Evolutionary conservation across 2,888 invertebrate genomes (phyloP).

Genomic region (Tenthredo scrophulariae): DNA sequence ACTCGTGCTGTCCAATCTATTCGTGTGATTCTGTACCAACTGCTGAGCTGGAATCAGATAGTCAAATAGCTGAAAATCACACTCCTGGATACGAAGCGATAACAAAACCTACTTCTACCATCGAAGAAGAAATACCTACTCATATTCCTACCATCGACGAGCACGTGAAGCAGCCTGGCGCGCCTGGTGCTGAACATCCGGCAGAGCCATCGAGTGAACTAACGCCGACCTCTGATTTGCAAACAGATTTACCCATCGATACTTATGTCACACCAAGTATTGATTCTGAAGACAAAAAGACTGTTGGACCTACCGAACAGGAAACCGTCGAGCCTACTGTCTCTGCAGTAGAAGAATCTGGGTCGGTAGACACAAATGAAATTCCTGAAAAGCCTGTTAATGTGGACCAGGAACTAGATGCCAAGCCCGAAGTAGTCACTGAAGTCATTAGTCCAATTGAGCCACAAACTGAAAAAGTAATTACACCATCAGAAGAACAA

Average conservation of each 20-base stretch:
- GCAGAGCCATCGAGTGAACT: conserved; percentile 54
- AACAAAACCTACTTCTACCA: conserved; percentile 37
- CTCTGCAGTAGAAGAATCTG: conserved; percentile 43
- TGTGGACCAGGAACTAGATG: conserved; percentile 54
- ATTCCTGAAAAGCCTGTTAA: conserved; percentile 49
- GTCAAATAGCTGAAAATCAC: conserved; percentile 73
- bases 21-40: conserved; percentile 82
- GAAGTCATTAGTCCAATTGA: conserved; percentile 53
- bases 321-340: conserved; percentile 54
- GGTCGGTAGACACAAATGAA: conserved; percentile 56
- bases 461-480: conserved; percentile 46
- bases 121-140: conserved; percentile 57
- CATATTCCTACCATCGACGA: conserved; percentile 55
- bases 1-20: conserved; percentile 88
- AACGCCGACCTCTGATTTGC: conserved; percentile 47
- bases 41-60: conserved; percentile 79
- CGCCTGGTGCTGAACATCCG: conserved; percentile 57
- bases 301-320: conserved; percentile 49
- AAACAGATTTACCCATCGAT: conserved; percentile 49
- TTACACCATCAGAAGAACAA: conserved; percentile 36
- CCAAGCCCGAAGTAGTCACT: conserved; percentile 44
- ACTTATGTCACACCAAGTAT: conserved; percentile 51
- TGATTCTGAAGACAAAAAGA: conserved; percentile 53
- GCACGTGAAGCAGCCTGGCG: conserved; percentile 33
- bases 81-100: conserved; percentile 56